Conservation (phyloP, 2,888 invertebrate species). For the Teleiodes luculella region DNA sequence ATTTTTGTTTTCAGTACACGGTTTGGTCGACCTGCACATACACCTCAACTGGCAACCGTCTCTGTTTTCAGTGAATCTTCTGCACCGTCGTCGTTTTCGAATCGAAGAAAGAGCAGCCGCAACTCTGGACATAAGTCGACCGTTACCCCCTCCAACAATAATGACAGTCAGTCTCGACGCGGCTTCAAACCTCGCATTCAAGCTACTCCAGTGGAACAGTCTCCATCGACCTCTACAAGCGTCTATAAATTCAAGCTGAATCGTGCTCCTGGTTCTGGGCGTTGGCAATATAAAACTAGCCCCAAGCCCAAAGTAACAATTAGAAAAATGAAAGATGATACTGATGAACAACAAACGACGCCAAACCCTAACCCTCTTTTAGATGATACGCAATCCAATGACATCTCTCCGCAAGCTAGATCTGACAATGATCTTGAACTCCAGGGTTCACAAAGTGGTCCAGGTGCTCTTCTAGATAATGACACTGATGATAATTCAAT, state of each 20-base stretch:
- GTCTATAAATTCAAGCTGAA: constrained; percentile 90
- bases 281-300: constrained; percentile 95
- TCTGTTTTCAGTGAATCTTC: constrained; percentile 82
- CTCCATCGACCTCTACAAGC: constrained; percentile 76
- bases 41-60: constrained; percentile 81
- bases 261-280: constrained; percentile 88
- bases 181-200: constrained; percentile 85
- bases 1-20: constrained; percentile 66
- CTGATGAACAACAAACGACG: constrained; percentile 72
- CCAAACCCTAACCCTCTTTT: constrained; percentile 63
- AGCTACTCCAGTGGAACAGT: constrained; percentile 75
- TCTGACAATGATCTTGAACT: constrained; percentile 84
- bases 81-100: constrained; percentile 69
- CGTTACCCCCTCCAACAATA: constrained; percentile 61
- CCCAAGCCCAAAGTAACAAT: constrained; percentile 91
- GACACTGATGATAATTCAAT: constrained; percentile 82
- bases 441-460: constrained; percentile 83
- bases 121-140: constrained; percentile 66
- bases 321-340: constrained; percentile 81
- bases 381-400: constrained; percentile 71
- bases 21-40: constrained; percentile 68
- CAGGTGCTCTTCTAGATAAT: constrained; percentile 80
- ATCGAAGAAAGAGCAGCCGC: constrained; percentile 73
- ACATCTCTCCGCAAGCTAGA: constrained; percentile 76
- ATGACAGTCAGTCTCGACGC: constrained; percentile 71